Evolutionary conservation across 2,113 vertebrate species (phyloP), one percentile per base, ranked within the genome.

Genomic region (Paramormyrops kingsleyae): DNA sequence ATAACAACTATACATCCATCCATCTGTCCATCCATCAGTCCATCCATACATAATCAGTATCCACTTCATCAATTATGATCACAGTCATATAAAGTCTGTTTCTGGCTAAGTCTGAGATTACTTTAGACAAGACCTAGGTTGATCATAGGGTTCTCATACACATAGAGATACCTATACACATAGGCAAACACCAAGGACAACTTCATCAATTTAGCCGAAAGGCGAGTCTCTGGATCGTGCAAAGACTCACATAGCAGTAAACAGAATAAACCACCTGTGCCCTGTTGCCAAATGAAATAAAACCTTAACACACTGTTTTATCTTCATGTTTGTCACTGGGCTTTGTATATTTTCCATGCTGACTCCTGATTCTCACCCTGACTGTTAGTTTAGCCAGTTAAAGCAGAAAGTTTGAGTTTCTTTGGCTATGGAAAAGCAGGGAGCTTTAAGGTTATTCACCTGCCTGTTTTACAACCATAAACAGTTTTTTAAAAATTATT

Each of bases 291-390:
- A 47, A 84, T 24, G 83, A 84, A 84, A 84, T 47, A 24, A 47
- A 10, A n/a, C 35, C 42, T 47, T 84, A 84, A 47, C 15, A 84
- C 42, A n/a, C 8, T 24, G 42, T 84, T 84, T 47, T 19, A 12
- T 47, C 19, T 46, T 84, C 44, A 13, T 47, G 24, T 84, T 24
- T 87, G 56, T 90, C 89, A 74, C 15, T 42, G 66, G 24, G n/a
- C 24, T 39, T 47, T 74, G 84, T 90, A 39, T 44, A 90, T 90
- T 90, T 90, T 74, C 89, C 59, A 35, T 77, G 59, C 46, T 2
- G 59, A 56, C 74, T 90, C 85, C 47, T 27, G 42, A 87, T 59
- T 87, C 27, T 59, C 42, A 70, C 13, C 24, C 21, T 74, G 44
- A 35, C 12, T 74, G 21, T 87, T 44, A 56, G 46, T 56, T 90